These are phyloP conservation scores for Rotaria magnacalcarata DNA, from an alignment of 2,888 invertebrate species.

Conservation along the genomic window DNA sequence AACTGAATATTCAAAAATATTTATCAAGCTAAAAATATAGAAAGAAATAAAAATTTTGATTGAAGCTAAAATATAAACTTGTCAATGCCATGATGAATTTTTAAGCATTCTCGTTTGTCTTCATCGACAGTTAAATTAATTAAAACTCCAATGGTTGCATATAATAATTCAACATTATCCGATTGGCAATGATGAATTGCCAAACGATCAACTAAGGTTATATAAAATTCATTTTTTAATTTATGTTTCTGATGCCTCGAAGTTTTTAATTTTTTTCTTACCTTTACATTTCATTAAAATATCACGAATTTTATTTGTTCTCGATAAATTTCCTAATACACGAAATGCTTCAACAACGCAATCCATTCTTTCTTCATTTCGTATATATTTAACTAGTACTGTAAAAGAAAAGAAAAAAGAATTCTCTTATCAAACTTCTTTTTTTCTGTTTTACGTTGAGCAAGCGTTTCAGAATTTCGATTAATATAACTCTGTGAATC, in stretches of 20 bases:
- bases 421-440: no score
- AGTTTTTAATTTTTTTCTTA: slow-evolving; percentile 49
- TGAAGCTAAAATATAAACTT: slow-evolving; percentile 51
- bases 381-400: slow-evolving; percentile 53
- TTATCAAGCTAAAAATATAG: slow-evolving; percentile 59
- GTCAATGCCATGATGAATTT: slow-evolving; percentile 57
- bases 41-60: background rate
- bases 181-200: slow-evolving; percentile 60
- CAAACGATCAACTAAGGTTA: slow-evolving; percentile 54
- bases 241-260: background rate
- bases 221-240: background rate
- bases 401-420: slow-evolving; percentile 31
- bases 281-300: slow-evolving; percentile 69
- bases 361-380: slow-evolving; percentile 60
- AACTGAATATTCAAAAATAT: slow-evolving; percentile 64
- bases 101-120: slow-evolving; percentile 55
- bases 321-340: slow-evolving; percentile 76
- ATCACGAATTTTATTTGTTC: slow-evolving; percentile 67
- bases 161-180: slow-evolving; percentile 69
- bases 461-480: slow-evolving; percentile 54
- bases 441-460: slow-evolving; percentile 52
- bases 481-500: slow-evolving; percentile 52
- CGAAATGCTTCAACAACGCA: slow-evolving; percentile 70
- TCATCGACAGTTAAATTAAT: slow-evolving; percentile 69
- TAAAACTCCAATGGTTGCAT: slow-evolving; percentile 74